Conservation (phyloP, 2,113 vertebrate species). For the Megaceryle maxima region DNA sequence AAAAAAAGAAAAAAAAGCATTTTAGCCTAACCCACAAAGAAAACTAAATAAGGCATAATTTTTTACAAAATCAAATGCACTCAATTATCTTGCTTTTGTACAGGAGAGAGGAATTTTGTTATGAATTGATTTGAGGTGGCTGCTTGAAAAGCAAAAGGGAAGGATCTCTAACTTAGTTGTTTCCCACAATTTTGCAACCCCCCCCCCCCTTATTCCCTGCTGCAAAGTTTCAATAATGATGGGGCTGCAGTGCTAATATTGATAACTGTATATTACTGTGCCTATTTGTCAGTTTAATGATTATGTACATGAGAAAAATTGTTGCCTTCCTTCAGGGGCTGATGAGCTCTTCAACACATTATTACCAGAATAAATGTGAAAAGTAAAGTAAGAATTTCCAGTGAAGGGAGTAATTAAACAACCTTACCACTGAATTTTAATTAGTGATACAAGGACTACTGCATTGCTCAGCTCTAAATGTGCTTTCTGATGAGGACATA, state of each 20-base stretch:
- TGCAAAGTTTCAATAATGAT: slow-evolving; percentile 29
- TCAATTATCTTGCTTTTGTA: background rate
- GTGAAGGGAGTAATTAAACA: slow-evolving; percentile 67
- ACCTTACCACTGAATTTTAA: slow-evolving; percentile 67
- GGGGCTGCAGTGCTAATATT: slow-evolving; percentile 9
- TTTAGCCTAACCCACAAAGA: background rate
- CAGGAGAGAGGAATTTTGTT: background rate
- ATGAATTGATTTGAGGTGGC: background rate
- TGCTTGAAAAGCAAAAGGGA: background rate
- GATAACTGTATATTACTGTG: slow-evolving; percentile 25
- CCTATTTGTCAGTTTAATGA: slow-evolving; percentile 70
- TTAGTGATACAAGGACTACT: slow-evolving; percentile 57
- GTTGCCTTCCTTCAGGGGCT: slow-evolving; percentile 43
- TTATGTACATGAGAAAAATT: slow-evolving; percentile 50
- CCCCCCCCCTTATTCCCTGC: background rate
- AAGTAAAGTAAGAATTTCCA: slow-evolving; percentile 69
- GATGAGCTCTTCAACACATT: slow-evolving; percentile 63
- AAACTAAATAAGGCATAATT: background rate
- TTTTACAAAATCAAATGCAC: background rate
- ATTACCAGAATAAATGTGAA: slow-evolving; percentile 66
- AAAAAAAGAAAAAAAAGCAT: background rate
- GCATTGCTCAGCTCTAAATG: slow-evolving; percentile 42
- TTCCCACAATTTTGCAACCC: background rate
- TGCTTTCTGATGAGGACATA: slow-evolving; percentile 27
- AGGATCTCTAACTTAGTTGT: background rate